Evolutionary conservation across 2,113 vertebrate species (phyloP).

Genomic region (Anhinga anhinga): DNA sequence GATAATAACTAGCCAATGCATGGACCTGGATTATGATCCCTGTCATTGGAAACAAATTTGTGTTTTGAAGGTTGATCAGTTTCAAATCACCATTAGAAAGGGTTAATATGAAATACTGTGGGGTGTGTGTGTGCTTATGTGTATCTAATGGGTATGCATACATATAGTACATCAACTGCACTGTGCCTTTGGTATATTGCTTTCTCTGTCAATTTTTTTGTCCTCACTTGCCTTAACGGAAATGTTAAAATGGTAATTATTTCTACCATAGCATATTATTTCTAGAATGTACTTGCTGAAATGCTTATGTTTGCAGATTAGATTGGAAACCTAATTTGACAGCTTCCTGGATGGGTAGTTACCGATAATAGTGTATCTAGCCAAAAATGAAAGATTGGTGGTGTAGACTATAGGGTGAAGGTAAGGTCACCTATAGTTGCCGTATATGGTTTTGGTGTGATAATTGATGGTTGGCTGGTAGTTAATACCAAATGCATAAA

Average conservation of each 20-base stretch:
- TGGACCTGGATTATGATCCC: slow-evolving; percentile 73
- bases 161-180: slow-evolving; percentile 66
- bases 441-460: background rate
- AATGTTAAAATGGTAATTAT: slow-evolving; percentile 63
- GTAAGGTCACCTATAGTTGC: slow-evolving; percentile 59
- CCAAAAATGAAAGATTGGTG: slow-evolving; percentile 70
- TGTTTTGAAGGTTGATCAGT: slow-evolving; percentile 81
- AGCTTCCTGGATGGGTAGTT: slow-evolving; percentile 69
- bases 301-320: slow-evolving; percentile 71
- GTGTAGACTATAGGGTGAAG: slow-evolving; percentile 65
- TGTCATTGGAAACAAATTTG: slow-evolving; percentile 81
- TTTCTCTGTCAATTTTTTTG: slow-evolving; percentile 49
- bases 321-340: slow-evolving; percentile 69
- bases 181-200: slow-evolving; percentile 33
- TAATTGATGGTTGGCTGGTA: slow-evolving; percentile 30
- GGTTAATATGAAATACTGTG: slow-evolving; percentile 73
- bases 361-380: slow-evolving; percentile 49
- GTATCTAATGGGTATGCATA: slow-evolving; percentile 68
- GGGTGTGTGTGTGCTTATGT: slow-evolving; percentile 30
- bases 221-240: slow-evolving; percentile 55
- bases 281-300: slow-evolving; percentile 47
- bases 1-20: slow-evolving; percentile 79
- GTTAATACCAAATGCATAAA: slow-evolving; percentile 34
- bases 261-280: background rate
- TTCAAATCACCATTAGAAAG: slow-evolving; percentile 79